Evolutionary conservation across 2,797 vertebrate species (phyloP).

Genomic region (Diplodus puntazzo): DNA sequence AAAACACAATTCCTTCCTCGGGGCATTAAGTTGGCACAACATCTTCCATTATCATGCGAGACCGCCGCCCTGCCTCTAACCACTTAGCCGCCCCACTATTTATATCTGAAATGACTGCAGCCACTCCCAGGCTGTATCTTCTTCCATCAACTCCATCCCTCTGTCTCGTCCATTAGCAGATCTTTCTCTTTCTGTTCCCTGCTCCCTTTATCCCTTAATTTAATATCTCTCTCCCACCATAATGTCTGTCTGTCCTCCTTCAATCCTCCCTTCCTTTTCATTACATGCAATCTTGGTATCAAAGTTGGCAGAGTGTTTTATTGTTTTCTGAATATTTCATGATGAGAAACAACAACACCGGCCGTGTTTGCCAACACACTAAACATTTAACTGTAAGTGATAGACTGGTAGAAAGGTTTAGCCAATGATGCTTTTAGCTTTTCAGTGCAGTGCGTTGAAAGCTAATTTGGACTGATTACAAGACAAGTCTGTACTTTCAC

Average conservation of each 20-base stretch:
- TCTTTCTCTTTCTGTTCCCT: slow-evolving; percentile 4
- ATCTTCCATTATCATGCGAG: slow-evolving; percentile 19
- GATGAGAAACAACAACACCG: background rate
- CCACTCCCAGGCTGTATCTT: slow-evolving; percentile 34
- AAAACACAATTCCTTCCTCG: background rate
- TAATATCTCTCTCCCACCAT: background rate
- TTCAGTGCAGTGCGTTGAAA: background rate
- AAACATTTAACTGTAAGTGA: background rate
- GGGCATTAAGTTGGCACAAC: background rate
- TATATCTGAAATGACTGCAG: slow-evolving; percentile 37
- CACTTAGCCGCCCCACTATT: slow-evolving; percentile 43
- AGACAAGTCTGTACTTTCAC: background rate
- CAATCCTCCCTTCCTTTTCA: background rate
- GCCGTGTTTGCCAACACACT: background rate
- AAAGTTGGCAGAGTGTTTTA: background rate
- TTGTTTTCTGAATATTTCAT: slow-evolving; percentile 34
- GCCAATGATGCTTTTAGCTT: background rate
- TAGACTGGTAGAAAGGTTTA: background rate
- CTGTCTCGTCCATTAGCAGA: slow-evolving; percentile 39
- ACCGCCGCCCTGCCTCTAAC: slow-evolving; percentile 23
- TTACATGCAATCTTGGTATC: background rate
- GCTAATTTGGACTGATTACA: background rate
- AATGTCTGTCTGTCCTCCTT: background rate
- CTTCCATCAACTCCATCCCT: slow-evolving; percentile 10
- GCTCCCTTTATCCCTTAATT: slow-evolving; percentile 2